Percentiles rank a stretch among this genome's conserved stretches.
Conservation (phyloP, 2,797 vertebrate genomes). For the Luscinia luscinia region DNA sequence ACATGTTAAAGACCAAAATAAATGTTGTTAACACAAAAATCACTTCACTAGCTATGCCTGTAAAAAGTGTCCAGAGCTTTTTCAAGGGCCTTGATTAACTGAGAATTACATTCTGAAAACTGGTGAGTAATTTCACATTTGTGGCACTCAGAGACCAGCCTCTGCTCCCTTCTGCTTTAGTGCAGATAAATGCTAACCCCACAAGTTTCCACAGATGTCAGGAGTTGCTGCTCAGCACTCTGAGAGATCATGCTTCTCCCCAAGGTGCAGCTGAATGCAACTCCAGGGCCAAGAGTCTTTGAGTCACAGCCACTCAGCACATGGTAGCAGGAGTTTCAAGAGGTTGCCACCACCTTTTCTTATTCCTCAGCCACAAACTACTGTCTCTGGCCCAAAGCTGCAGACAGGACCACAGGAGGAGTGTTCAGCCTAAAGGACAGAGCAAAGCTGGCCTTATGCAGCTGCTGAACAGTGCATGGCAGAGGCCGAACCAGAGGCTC, state of each 20-base stretch:
- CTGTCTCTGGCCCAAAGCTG: background rate
- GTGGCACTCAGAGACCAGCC: accelerated
- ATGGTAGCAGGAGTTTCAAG: background rate
- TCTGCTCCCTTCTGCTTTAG: background rate
- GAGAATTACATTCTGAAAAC: background rate
- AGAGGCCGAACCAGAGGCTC: background rate
- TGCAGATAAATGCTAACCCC: background rate
- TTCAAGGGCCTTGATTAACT: constrained; percentile 7
- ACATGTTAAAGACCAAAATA: background rate
- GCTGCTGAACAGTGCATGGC: background rate
- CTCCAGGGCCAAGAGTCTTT: constrained; percentile 34
- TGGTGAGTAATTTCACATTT: constrained; percentile 5
- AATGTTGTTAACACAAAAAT: background rate
- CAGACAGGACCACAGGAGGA: background rate
- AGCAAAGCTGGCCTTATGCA: background rate
- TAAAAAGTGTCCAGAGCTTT: background rate
- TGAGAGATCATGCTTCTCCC: background rate
- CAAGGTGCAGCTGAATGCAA: background rate
- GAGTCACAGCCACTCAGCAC: background rate
- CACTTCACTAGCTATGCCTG: background rate
- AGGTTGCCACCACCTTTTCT: background rate
- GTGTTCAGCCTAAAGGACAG: background rate
- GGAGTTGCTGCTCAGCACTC: background rate
- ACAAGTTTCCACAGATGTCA: background rate
- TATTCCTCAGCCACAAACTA: background rate